Conservation (phyloP, 2,113 vertebrate species). For the Centropus bengalensis region DNA sequence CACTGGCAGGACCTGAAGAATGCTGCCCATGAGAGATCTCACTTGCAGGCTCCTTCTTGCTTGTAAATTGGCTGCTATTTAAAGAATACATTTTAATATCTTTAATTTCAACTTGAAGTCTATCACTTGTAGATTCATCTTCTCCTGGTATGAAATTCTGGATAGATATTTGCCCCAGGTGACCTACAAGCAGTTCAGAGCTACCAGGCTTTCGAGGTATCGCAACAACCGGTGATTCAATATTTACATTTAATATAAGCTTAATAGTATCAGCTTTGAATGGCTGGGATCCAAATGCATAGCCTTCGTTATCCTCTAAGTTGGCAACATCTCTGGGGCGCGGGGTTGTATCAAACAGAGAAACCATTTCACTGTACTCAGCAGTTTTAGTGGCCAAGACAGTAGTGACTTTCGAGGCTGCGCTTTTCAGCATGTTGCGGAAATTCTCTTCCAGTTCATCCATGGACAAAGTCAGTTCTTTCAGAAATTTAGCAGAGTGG, state of each 20-base stretch:
- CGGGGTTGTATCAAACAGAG: conserved; percentile 88
- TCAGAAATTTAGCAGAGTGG: conserved; percentile 94
- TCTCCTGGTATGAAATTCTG: conserved; percentile 90
- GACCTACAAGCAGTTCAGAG: conserved; percentile 90
- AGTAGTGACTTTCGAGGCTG: conserved; percentile 93
- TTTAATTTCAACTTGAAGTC: conserved; percentile 91
- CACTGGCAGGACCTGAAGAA: conserved; percentile 57
- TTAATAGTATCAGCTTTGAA: conserved; percentile 84
- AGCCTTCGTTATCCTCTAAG: conserved; percentile 79
- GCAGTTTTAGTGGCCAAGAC: conserved; percentile 94
- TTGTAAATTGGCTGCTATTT: conserved; percentile 83
- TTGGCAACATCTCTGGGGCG: conserved; percentile 76
- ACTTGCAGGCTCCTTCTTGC: conserved; percentile 64
- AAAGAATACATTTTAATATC: conserved; percentile 95
- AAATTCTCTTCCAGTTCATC: conserved; percentile 96
- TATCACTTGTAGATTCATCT: conserved; percentile 83
- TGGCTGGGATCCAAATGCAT: conserved; percentile 22
- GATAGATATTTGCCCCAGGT: conserved; percentile 93
- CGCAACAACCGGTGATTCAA: conserved; percentile 94
- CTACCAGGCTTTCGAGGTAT: conserved; percentile 93
- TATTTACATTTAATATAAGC: conserved; percentile 90
- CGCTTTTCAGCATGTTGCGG: conserved; percentile 90
- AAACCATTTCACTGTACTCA: conserved; percentile 96
- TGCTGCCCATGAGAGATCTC: background rate
- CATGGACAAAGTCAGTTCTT: conserved; percentile 91